These are phyloP conservation scores for Sapajus apella DNA, from an alignment of 2,113 vertebrate genomes.

Conservation along the genomic window DNA sequence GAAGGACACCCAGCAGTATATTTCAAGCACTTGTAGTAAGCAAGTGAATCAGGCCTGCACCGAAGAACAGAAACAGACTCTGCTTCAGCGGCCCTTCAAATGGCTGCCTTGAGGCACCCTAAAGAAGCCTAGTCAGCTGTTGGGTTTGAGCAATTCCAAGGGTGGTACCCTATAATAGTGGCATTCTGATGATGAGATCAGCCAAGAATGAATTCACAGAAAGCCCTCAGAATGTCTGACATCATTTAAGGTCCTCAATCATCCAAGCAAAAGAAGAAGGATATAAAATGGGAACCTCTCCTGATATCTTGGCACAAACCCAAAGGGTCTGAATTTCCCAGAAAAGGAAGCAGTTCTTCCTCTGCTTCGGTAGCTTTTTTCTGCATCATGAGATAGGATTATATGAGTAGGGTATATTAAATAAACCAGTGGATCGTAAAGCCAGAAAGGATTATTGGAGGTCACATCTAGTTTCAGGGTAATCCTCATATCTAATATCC, in stretches of 20 bases:
- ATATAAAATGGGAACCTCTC: neutral
- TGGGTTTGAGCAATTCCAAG: slow-evolving; percentile 11
- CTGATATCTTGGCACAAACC: neutral
- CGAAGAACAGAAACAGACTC: neutral
- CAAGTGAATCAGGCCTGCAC: neutral
- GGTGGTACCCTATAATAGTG: neutral
- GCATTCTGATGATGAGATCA: slow-evolving; percentile 34
- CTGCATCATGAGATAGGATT: neutral
- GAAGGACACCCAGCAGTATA: neutral
- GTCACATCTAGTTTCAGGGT: neutral
- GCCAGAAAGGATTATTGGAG: neutral
- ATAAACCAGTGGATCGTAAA: neutral
- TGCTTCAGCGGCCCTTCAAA: neutral
- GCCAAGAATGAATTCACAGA: slow-evolving; percentile 32
- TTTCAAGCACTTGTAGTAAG: neutral
- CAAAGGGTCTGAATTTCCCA: neutral
- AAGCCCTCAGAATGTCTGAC: slow-evolving; percentile 54
- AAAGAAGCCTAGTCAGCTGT: slow-evolving; percentile 11
- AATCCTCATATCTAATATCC: neutral
- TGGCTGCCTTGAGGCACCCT: neutral
- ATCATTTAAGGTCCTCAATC: slow-evolving; percentile 57
- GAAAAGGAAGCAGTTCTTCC: neutral
- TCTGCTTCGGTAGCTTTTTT: neutral
- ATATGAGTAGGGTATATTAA: neutral
- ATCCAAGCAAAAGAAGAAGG: slow-evolving; percentile 19